phyloP scores from a whole-genome alignment of 2,113 vertebrate species.

The Orcinus orca region DNA sequence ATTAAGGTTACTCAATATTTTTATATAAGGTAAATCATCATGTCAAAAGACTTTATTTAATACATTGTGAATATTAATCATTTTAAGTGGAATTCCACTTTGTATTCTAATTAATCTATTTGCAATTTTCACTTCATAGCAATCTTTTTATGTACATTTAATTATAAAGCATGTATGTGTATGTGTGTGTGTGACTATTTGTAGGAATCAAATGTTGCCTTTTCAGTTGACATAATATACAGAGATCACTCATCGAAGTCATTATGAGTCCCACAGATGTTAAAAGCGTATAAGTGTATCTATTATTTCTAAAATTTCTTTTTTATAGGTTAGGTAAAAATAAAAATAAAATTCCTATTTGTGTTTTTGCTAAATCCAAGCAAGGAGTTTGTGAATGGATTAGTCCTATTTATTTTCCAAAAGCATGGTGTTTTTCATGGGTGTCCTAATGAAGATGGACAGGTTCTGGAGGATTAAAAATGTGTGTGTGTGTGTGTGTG shows the following conservation, averaged over 20 bases:
- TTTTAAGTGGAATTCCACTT: neutral
- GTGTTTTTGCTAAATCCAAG: neutral
- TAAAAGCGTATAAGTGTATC: neutral
- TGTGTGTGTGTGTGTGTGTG: too few relatives aligned
- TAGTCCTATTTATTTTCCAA: neutral
- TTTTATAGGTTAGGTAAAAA: neutral
- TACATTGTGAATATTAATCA: neutral
- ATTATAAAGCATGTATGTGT: neutral
- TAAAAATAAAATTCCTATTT: neutral
- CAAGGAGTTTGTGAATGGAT: neutral
- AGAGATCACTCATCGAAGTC: neutral
- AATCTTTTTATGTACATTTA: neutral
- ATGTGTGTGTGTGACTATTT: neutral
- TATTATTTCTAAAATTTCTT: neutral
- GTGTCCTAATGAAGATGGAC: neutral
- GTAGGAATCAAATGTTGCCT: neutral
- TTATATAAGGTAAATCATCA: neutral
- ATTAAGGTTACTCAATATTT: neutral
- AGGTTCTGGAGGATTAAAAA: neutral
- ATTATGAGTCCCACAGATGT: neutral
- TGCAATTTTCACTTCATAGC: neutral
- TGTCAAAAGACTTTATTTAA: neutral
- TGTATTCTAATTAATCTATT: neutral
- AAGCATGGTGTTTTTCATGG: neutral
- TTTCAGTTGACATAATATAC: neutral